Evolutionary conservation across 2,888 invertebrate species (phyloP), one percentile per base, ranked within the genome.

Genomic region (Dasysyrphus albostriatus): DNA sequence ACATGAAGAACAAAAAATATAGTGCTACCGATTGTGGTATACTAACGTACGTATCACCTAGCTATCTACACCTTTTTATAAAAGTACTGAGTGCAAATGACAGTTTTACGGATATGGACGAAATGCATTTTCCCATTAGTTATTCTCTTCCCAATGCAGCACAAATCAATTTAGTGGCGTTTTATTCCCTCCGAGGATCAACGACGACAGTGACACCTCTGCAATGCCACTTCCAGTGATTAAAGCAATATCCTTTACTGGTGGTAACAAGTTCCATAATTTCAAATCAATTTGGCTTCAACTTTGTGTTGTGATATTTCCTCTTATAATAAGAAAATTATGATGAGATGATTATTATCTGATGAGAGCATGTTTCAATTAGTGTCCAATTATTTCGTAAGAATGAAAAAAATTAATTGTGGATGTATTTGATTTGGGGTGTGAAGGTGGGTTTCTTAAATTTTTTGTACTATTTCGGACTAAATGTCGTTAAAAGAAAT

Each of bases 191-290:
- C 7, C 7, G 0, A 37, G 12, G 47, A 49, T 61, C 24, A 32
- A n/a, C 7, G n/a, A n/a, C 24, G 24, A 24, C 24, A 34, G 34
- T n/a, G 32, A 32, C 24, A 39, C 39, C 32, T 56, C 39, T 59
- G 70, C 54, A 63, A 61, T 70, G 69, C 29, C 76, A 70, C 63
- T 81, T 59, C 8, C 19, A 74, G 24, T 44, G 51, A 75, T 81
- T 69, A 69, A 54, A 69, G 44, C 75, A 56, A 81, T 75, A 44
- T 74, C 75, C 54, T 54, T 29, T 14, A 5, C 24, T 61, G 44
- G n/a, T 63, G 63, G 5, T 32, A 29, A 44, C 6, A 29, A n/a
- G n/a, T 63, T 63, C 19, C 12, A 37, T 59, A 59, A 59, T 59
- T 19, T 39, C 7, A 37, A 16, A 59, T 5, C 37, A 58, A 58